phyloP scores from a whole-genome alignment of 2,888 invertebrate genomes.

The Tridacna gigas region DNA sequence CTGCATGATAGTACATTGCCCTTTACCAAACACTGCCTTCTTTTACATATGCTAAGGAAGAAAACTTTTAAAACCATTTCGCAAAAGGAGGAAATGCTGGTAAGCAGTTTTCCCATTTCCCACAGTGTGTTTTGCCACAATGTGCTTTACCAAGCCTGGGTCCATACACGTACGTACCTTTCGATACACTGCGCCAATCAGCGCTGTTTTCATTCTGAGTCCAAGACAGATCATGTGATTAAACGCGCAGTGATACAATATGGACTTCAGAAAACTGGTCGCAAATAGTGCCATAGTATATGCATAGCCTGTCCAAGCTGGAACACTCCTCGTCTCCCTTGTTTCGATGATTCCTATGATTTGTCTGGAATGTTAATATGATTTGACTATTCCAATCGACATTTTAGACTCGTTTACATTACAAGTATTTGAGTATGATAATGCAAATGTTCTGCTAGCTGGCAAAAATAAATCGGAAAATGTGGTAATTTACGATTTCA shows the following conservation, averaged over 20 bases:
- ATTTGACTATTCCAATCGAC: not conserved
- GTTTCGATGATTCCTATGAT: slow-evolving; percentile 52
- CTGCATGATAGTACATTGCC: too few relatives aligned
- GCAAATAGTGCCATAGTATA: slow-evolving; percentile 48
- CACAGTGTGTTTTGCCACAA: too few relatives aligned
- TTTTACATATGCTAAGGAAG: too few relatives aligned
- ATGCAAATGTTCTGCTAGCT: too few relatives aligned
- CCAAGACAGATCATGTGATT: slow-evolving; percentile 55
- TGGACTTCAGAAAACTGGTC: slow-evolving; percentile 47
- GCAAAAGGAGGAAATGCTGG: too few relatives aligned
- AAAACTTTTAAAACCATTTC: too few relatives aligned
- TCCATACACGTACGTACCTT: slow-evolving; percentile 30
- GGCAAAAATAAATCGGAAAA: too few relatives aligned
- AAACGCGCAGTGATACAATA: slow-evolving; percentile 47
- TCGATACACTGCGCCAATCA: slow-evolving; percentile 56
- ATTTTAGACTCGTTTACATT: too few relatives aligned
- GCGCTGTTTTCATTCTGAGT: slow-evolving; percentile 38
- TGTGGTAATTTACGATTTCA: too few relatives aligned
- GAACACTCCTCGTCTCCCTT: slow-evolving; percentile 11
- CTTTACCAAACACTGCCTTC: too few relatives aligned
- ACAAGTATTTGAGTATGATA: not conserved
- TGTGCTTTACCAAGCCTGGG: too few relatives aligned
- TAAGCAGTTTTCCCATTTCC: too few relatives aligned
- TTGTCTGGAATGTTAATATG: slow-evolving; percentile 24
- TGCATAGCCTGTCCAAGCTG: slow-evolving; percentile 44